Percentiles rank a stretch among this genome's conserved stretches.
These are phyloP conservation scores for Antedon mediterranea DNA, from an alignment of 53 echinoderm and acorn worm species.

Conservation along the genomic window DNA sequence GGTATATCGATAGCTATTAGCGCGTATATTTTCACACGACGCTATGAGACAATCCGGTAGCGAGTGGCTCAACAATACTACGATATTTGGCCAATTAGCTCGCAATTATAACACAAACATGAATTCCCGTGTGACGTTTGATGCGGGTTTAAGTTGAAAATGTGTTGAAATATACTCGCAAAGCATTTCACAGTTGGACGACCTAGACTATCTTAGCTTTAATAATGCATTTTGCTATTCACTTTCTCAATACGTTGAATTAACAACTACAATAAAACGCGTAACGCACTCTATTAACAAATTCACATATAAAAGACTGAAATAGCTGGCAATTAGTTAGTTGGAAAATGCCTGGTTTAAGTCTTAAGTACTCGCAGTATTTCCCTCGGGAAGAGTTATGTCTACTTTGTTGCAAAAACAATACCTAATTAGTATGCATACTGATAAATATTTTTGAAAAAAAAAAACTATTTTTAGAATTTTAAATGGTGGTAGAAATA, in stretches of 20 bases:
- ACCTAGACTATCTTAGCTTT: background rate
- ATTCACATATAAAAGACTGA: background rate
- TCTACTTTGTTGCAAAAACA: background rate
- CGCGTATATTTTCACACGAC: background rate
- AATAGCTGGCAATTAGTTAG: background rate
- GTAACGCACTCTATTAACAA: background rate
- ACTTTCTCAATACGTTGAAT: background rate
- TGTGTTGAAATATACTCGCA: background rate
- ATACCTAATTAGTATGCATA: background rate
- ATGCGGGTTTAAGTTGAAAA: background rate
- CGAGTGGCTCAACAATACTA: background rate
- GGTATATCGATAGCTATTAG: background rate
- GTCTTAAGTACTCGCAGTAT: background rate
- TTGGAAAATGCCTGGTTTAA: background rate
- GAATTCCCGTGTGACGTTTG: background rate
- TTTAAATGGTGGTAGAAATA: no score
- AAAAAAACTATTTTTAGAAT: no score
- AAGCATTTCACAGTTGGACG: background rate
- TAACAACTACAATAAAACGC: background rate
- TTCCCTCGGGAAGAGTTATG: background rate
- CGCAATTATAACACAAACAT: background rate
- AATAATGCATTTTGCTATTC: background rate
- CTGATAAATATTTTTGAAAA: background rate
- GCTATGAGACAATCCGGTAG: background rate
- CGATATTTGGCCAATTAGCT: background rate